phyloP scores from a whole-genome alignment of 2,113 vertebrate genomes.

The Delphinus delphis region DNA sequence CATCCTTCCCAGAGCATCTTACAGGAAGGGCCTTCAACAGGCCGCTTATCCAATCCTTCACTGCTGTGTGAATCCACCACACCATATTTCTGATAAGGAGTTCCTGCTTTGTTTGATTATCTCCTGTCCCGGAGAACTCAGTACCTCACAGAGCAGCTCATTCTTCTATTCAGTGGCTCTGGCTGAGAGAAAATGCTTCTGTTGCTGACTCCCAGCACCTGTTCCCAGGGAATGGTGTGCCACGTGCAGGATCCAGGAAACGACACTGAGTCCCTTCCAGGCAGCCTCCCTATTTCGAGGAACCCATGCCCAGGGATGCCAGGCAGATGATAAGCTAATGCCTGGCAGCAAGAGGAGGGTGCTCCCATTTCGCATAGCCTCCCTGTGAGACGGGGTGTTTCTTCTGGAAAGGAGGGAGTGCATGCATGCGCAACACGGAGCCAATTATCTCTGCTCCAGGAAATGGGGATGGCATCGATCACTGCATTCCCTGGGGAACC shows the following conservation, averaged over 20 bases:
- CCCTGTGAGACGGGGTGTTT: neutral
- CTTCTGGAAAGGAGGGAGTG: neutral
- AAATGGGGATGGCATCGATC: neutral
- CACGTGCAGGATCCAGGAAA: neutral
- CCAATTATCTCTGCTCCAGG: neutral
- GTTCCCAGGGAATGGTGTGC: neutral
- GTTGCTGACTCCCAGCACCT: neutral
- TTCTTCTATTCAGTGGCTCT: neutral
- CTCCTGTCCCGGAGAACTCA: neutral
- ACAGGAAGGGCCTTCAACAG: neutral
- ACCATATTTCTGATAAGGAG: neutral
- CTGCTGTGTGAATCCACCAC: neutral
- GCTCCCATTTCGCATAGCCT: neutral
- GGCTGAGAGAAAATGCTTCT: neutral
- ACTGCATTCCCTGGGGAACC: neutral
- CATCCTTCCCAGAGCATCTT: neutral
- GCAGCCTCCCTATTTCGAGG: neutral
- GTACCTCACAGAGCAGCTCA: neutral
- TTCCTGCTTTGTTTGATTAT: neutral
- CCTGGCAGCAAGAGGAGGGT: neutral
- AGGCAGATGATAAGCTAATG: neutral
- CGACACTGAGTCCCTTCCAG: neutral
- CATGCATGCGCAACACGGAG: neutral
- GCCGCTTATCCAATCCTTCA: neutral
- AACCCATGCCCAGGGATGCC: neutral